Percentiles rank a stretch among this genome's conserved stretches.
Conservation (phyloP, 2,888 invertebrate species). For the Helobdella robusta region DNA sequence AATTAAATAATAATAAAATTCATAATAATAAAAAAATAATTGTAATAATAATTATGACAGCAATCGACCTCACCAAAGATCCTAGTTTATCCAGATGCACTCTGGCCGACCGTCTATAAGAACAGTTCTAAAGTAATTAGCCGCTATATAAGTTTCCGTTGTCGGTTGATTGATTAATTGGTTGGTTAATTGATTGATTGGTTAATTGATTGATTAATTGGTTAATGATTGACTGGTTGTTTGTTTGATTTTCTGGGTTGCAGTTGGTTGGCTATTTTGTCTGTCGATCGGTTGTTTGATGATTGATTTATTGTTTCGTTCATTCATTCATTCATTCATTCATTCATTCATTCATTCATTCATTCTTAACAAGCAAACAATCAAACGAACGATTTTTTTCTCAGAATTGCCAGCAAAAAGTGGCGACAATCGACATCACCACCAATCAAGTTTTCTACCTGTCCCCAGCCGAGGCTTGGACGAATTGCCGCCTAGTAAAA, state of each 20-base stretch:
- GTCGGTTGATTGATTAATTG: too few species aligned
- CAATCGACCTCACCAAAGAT: constrained; percentile 14
- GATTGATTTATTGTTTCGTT: too few species aligned
- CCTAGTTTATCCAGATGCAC: constrained; percentile 35
- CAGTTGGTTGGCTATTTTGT: too few species aligned
- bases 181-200: too few species aligned
- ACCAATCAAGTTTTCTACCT: constrained; percentile 65
- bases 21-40: neutral
- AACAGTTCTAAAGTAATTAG: constrained; percentile 21
- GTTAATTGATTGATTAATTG: too few species aligned
- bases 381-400: neutral
- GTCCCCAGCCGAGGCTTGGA: constrained; percentile 23
- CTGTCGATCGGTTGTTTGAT: neutral
- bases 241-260: too few species aligned
- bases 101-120: constrained; percentile 36
- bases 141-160: too few species aligned
- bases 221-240: too few species aligned
- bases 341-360: too few species aligned
- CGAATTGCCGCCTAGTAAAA: constrained; percentile 22
- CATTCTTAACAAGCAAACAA: neutral
- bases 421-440: constrained; percentile 60
- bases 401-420: constrained; percentile 67
- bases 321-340: too few species aligned
- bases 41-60: neutral
- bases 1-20: too few species aligned